Evolutionary conservation across 2,888 invertebrate genomes (phyloP).

Genomic region (Cryptocheilus praepositus): DNA sequence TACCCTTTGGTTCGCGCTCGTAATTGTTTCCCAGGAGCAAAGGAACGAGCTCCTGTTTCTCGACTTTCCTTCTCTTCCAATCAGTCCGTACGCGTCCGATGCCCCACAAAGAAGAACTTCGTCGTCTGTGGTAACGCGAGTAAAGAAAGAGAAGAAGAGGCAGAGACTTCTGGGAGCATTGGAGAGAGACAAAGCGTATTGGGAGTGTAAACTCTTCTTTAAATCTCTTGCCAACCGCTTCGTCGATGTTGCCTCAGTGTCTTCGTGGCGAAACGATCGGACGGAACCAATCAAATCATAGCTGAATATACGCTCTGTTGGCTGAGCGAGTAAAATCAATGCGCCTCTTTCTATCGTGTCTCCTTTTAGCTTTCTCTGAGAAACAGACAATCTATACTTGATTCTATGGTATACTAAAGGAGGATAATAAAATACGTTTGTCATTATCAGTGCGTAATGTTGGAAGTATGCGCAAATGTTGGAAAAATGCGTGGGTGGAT

Average conservation of each 20-base stretch:
- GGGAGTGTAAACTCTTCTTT: constrained; percentile 45
- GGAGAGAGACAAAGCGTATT: constrained; percentile 22
- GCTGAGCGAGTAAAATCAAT: too few species aligned
- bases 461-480: too few species aligned
- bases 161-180: constrained; percentile 13
- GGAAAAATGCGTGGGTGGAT: too few species aligned
- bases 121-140: constrained; percentile 24
- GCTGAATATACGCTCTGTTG: background rate
- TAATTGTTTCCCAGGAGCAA: constrained; percentile 41
- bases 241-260: constrained; percentile 14
- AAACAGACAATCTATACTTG: too few species aligned
- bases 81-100: constrained; percentile 16
- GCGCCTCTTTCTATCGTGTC: too few species aligned
- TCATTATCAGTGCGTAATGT: too few species aligned
- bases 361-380: too few species aligned
- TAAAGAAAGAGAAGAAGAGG: constrained; percentile 8
- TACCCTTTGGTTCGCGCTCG: constrained; percentile 15
- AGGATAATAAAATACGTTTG: too few species aligned
- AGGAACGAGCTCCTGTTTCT: constrained; percentile 30
- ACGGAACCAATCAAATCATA: constrained; percentile 15
- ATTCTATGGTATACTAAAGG: too few species aligned
- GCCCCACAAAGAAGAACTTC: constrained; percentile 29
- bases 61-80: constrained; percentile 12
- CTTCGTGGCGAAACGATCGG: constrained; percentile 17
- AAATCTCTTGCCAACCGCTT: constrained; percentile 32